Percentiles rank a stretch among this genome's conserved stretches.
Evolutionary conservation across 2,113 vertebrate species (phyloP).

Genomic region (Sander lucioperca): DNA sequence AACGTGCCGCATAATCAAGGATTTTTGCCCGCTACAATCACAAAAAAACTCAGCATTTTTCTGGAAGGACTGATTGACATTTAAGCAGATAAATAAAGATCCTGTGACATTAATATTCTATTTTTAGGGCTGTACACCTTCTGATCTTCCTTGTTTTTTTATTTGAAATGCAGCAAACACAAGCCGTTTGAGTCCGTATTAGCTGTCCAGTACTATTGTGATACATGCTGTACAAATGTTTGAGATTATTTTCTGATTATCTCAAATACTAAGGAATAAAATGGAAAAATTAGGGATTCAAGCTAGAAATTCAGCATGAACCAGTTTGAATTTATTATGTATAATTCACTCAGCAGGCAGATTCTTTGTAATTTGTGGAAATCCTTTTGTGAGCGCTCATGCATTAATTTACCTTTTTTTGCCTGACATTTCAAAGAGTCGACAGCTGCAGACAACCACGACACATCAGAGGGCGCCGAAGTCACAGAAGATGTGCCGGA

Average conservation of each 20-base stretch:
- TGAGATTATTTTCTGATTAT: neutral
- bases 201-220: neutral
- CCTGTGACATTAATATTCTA: constrained; percentile 20
- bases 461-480: constrained; percentile 65
- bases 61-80: neutral
- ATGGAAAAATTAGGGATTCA: neutral
- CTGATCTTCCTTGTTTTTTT: constrained; percentile 12
- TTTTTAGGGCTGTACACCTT: constrained; percentile 14
- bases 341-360: neutral
- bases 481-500: constrained; percentile 23
- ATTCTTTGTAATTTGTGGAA: constrained; percentile 35
- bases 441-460: constrained; percentile 55
- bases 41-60: too few species aligned
- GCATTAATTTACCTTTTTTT: constrained; percentile 32
- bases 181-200: neutral
- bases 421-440: constrained; percentile 62
- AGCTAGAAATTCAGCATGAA: constrained; percentile 8
- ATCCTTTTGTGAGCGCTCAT: constrained; percentile 16
- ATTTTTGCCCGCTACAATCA: too few species aligned
- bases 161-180: constrained; percentile 1
- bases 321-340: constrained; percentile 16
- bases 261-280: neutral
- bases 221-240: neutral
- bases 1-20: too few species aligned
- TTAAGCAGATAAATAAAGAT: constrained; percentile 41